Evolutionary conservation across 2,888 invertebrate species (phyloP).

Genomic region (Idaea straminata): DNA sequence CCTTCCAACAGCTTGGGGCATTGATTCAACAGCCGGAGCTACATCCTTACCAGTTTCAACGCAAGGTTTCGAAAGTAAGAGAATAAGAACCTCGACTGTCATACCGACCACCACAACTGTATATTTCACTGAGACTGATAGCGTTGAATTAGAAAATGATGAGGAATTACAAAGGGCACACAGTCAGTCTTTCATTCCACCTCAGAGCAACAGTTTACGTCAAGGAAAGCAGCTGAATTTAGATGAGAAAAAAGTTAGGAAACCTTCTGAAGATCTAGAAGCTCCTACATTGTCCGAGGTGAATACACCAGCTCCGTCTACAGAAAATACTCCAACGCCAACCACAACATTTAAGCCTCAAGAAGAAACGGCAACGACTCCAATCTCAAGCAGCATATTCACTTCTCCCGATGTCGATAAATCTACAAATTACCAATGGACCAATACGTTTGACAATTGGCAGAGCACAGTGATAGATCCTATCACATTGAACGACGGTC

Average conservation of each 20-base stretch:
- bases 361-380: slow-evolving; percentile 53
- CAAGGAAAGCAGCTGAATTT: slow-evolving; percentile 64
- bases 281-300: slow-evolving; percentile 56
- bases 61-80: slow-evolving; percentile 65
- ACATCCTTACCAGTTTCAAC: slow-evolving; percentile 51
- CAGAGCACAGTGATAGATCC: slow-evolving; percentile 87
- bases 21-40: slow-evolving; percentile 49
- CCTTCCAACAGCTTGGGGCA: slow-evolving; percentile 69
- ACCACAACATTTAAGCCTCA: slow-evolving; percentile 50
- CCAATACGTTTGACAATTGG: slow-evolving; percentile 77
- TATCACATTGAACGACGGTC: slow-evolving; percentile 84
- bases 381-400: slow-evolving; percentile 51
- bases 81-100: slow-evolving; percentile 51
- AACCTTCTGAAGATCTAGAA: slow-evolving; percentile 68
- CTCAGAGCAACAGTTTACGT: slow-evolving; percentile 72
- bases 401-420: slow-evolving; percentile 66
- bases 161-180: slow-evolving; percentile 85
- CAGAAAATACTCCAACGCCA: slow-evolving; percentile 43
- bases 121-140: slow-evolving; percentile 66
- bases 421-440: slow-evolving; percentile 74
- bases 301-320: slow-evolving; percentile 6
- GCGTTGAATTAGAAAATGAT: slow-evolving; percentile 75
- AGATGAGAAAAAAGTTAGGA: slow-evolving; percentile 48
- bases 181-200: slow-evolving; percentile 84
- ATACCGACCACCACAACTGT: slow-evolving; percentile 56